Evolutionary conservation across 2,113 vertebrate genomes (phyloP), one percentile per base, ranked within the genome.

Genomic region (Microcebus murinus): DNA sequence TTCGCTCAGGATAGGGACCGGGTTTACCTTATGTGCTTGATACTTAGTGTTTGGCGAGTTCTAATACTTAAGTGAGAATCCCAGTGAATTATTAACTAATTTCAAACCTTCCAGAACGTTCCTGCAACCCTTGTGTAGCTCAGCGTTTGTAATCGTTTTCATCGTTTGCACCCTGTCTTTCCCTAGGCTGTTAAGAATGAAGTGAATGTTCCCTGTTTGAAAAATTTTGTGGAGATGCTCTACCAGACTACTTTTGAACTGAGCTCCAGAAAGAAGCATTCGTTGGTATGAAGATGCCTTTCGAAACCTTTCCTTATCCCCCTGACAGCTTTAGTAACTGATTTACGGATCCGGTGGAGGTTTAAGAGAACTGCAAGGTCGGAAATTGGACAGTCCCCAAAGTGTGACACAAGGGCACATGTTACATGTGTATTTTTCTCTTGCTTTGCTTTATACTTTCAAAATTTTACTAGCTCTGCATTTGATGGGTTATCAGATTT

Each of bases 181-280:
- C 96, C 87, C 91, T 96, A 99, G 99, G 99, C 99, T 99, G 99
- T 99, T 98, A 99, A 99, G 99, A 99, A 99, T 97, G 99, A 99
- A 99, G 99, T 99, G 98, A 99, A 99, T 95, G 99, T 99, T 98
- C 99, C 99, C 34, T 99, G 99, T 98, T 98, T 99, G 98, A 99
- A 99, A 98, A 99, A 99, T 97, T 99, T 99, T 98, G 99, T 99
- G 98, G 99, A 99, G 99, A 99, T 99, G 99, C 99, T 99, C 95
- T 99, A 99, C 98, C 99, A 99, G 98, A 99, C 99, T 59, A 99
- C 99, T 87, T 99, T 99, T 98, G 99, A 99, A 98, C 98, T 99
- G 97, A 99, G 99, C 97, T 99, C 99, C 98, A 99, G 99, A 98
- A 99, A 99, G 99, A 99, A 99, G 98, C 99, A 99, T 98, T 99